phyloP scores from a whole-genome alignment of 2,888 invertebrate genomes.

The Crematogaster levior region DNA sequence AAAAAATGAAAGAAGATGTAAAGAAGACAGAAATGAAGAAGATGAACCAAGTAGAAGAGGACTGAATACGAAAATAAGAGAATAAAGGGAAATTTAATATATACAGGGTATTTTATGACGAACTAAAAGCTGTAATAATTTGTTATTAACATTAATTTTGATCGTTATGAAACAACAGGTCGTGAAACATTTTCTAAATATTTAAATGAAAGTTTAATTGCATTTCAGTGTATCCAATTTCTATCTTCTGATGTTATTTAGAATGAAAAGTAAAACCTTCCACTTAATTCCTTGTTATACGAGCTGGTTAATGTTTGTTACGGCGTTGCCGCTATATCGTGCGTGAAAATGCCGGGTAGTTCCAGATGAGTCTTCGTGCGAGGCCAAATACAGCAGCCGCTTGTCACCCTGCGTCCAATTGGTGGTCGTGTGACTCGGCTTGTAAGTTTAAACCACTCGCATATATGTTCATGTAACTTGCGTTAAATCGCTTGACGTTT shows the following conservation, averaged over 20 bases:
- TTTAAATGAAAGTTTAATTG: constrained; percentile 1
- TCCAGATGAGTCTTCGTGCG: neutral
- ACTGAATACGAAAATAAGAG: neutral
- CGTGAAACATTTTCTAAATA: no score
- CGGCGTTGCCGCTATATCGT: neutral
- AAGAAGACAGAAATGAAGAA: neutral
- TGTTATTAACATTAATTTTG: neutral
- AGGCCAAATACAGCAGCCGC: neutral
- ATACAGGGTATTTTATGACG: neutral
- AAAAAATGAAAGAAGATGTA: neutral
- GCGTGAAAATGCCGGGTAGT: constrained; percentile 5
- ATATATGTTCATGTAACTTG: constrained; percentile 4
- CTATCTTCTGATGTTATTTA: neutral
- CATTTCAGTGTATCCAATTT: neutral
- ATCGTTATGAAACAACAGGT: no score
- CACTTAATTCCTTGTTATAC: neutral
- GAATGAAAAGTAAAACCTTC: neutral
- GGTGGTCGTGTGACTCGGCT: neutral
- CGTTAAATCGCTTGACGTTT: constrained; percentile 15
- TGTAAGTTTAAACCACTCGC: constrained; percentile 20
- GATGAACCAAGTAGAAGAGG: neutral
- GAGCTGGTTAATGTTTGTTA: constrained; percentile 7
- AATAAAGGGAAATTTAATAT: neutral
- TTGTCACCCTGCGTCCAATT: neutral
- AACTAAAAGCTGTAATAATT: neutral